Evolutionary conservation across 2,797 vertebrate genomes (phyloP).

Genomic region (Sebastolobus altivelis): DNA sequence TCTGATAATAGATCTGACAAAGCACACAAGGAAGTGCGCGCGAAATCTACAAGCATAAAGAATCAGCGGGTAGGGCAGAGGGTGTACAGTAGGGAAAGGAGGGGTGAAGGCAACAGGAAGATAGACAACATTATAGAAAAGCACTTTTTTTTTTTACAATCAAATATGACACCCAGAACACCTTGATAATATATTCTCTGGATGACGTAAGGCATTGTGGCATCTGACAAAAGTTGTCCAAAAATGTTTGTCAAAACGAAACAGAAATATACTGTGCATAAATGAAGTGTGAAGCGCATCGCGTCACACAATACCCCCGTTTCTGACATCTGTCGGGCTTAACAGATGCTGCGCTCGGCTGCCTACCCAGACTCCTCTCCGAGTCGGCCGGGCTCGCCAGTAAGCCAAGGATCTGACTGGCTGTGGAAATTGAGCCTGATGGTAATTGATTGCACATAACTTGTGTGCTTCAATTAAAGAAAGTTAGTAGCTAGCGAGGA

Average conservation of each 20-base stretch:
- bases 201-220: constrained; percentile 48
- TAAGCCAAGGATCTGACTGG: constrained; percentile 69
- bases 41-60: constrained; percentile 36
- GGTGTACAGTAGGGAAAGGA: neutral
- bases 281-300: constrained; percentile 56
- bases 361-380: constrained; percentile 45
- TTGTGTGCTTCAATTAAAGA: constrained; percentile 68
- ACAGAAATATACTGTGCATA: constrained; percentile 39
- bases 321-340: constrained; percentile 66
- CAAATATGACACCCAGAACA: constrained; percentile 31
- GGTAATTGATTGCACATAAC: constrained; percentile 73
- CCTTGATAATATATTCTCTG: constrained; percentile 28
- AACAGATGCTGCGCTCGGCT: constrained; percentile 59
- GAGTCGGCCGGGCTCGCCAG: constrained; percentile 59
- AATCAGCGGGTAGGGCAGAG: neutral
- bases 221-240: constrained; percentile 43
- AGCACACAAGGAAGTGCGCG: constrained; percentile 44
- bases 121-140: constrained; percentile 14
- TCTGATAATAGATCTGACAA: constrained; percentile 62
- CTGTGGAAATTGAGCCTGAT: constrained; percentile 71
- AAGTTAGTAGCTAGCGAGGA: constrained; percentile 62
- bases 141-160: constrained; percentile 25
- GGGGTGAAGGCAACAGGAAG: constrained; percentile 21
- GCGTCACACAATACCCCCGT: constrained; percentile 37
- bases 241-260: constrained; percentile 34